A percentile compares a stretch with the other conserved stretches of the same genome.
phyloP scores from a whole-genome alignment of 2,888 invertebrate species.

The Catocala sponsa region DNA sequence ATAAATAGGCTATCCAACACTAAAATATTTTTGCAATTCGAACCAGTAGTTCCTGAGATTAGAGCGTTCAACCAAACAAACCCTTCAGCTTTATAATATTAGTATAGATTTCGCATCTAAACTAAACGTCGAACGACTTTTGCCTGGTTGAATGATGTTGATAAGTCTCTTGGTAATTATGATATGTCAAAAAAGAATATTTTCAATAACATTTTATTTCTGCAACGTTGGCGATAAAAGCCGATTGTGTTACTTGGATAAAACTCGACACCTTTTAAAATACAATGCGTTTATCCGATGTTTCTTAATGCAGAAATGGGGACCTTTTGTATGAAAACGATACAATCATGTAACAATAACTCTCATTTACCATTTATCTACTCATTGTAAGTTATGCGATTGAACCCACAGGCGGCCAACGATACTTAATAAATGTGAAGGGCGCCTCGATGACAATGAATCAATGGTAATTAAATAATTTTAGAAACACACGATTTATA shows the following conservation, averaged over 20 bases:
- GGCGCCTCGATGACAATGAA: constrained; percentile 21
- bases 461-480: constrained; percentile 16
- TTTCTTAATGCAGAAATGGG: constrained; percentile 1
- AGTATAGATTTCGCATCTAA: too few species aligned
- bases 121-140: too few species aligned
- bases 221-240: background rate
- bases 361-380: constrained; percentile 2
- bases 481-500: constrained; percentile 13
- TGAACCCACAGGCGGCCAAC: background rate
- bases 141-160: too few species aligned
- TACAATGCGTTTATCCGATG: background rate
- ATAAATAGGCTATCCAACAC: too few species aligned
- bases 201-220: too few species aligned
- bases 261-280: constrained; percentile 4
- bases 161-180: too few species aligned
- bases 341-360: constrained; percentile 8
- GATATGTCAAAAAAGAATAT: too few species aligned
- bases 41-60: too few species aligned
- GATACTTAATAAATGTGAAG: constrained; percentile 32
- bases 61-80: too few species aligned
- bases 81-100: too few species aligned
- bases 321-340: background rate
- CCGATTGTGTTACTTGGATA: background rate
- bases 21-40: too few species aligned
- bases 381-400: constrained; percentile 4